Evolutionary conservation across 2,797 vertebrate genomes (phyloP).

Genomic region (Phyllotis vaccarum): DNA sequence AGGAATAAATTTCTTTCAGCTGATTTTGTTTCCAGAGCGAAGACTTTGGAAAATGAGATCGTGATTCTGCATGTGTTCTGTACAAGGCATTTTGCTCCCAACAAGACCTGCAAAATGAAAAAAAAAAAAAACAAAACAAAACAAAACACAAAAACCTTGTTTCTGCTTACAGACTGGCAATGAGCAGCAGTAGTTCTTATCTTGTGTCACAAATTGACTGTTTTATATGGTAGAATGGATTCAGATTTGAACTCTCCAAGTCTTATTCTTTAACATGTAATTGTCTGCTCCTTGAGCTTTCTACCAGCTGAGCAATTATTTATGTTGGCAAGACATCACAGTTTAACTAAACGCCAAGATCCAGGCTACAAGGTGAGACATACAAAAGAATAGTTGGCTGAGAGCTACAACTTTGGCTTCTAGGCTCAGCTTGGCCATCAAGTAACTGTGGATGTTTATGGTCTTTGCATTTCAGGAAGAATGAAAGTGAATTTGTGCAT

Average conservation of each 20-base stretch:
- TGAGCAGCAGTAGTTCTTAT: slow-evolving; percentile 49
- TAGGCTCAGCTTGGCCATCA: background rate
- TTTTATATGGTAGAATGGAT: slow-evolving; percentile 32
- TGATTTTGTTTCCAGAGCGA: slow-evolving; percentile 70
- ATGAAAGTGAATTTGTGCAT: background rate
- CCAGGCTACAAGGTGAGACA: background rate
- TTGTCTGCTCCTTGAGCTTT: slow-evolving; percentile 27
- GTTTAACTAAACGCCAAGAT: slow-evolving; percentile 50
- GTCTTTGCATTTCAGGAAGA: slow-evolving; percentile 51
- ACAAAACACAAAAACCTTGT: no score
- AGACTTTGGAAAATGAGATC: slow-evolving; percentile 69
- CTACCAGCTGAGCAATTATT: slow-evolving; percentile 43
- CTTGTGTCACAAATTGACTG: slow-evolving; percentile 24
- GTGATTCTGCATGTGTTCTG: slow-evolving; percentile 34
- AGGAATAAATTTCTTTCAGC: slow-evolving; percentile 70
- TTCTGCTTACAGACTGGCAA: slow-evolving; percentile 46
- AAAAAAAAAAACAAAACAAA: no score
- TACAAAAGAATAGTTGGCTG: background rate
- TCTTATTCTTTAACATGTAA: background rate
- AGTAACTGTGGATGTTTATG: background rate
- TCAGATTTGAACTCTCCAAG: slow-evolving; percentile 52
- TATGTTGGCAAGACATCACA: slow-evolving; percentile 24
- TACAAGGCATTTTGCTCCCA: slow-evolving; percentile 51
- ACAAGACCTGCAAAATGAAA: slow-evolving; percentile 16
- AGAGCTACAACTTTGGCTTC: background rate